Percentiles rank a stretch among this genome's conserved stretches.
These are phyloP conservation scores for Microcebus griseorufus DNA, from an alignment of 2,113 vertebrate species.

Conservation along the genomic window DNA sequence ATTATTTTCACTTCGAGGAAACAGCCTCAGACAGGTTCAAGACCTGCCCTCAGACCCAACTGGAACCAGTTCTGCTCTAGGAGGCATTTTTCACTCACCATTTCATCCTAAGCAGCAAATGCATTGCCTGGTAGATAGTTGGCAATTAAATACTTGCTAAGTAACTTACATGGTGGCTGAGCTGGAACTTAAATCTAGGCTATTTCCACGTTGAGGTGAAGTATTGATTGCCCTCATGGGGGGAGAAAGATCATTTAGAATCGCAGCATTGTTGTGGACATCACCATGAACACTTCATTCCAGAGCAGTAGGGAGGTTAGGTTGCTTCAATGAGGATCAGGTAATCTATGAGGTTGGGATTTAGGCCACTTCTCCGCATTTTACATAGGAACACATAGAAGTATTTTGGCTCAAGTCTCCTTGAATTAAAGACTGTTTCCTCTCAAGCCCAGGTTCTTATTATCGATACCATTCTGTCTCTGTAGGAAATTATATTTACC, in stretches of 20 bases:
- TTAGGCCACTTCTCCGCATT: background rate
- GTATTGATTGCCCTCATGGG: conserved; percentile 7
- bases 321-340: background rate
- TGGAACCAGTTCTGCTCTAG: background rate
- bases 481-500: background rate
- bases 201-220: background rate
- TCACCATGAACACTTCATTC: background rate
- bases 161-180: background rate
- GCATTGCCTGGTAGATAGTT: background rate
- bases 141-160: conserved; percentile 6
- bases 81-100: background rate
- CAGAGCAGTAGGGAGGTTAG: background rate
- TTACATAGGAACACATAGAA: background rate
- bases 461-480: background rate
- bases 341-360: background rate
- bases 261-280: background rate
- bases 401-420: background rate
- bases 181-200: conserved; percentile 32
- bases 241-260: background rate
- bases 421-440: background rate
- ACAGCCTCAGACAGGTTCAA: background rate
- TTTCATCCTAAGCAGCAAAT: background rate
- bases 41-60: background rate
- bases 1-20: background rate
- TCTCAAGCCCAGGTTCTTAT: background rate